Evolutionary conservation across 2,113 vertebrate genomes (phyloP).

Genomic region (Poecile atricapillus): DNA sequence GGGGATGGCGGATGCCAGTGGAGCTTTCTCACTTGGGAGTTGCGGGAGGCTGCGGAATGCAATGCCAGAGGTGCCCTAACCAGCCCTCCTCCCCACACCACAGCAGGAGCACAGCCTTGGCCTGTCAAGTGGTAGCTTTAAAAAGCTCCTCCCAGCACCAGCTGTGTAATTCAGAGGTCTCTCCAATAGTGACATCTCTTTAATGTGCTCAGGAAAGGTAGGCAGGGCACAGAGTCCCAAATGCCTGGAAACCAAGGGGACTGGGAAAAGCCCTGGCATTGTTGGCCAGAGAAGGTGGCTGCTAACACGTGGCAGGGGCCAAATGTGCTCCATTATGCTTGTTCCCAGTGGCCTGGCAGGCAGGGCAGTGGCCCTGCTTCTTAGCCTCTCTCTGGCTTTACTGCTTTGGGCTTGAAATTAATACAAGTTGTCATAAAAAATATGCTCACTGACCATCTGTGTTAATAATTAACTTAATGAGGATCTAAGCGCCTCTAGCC

Average conservation of each 20-base stretch:
- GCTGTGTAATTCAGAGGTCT: not conserved
- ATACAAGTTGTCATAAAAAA: constrained; percentile 41
- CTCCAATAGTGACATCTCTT: not conserved
- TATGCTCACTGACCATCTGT: not conserved
- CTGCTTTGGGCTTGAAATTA: constrained; percentile 3
- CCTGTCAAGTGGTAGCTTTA: rapidly evolving
- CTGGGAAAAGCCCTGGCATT: not conserved
- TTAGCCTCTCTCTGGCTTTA: not conserved
- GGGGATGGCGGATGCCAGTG: rapidly evolving
- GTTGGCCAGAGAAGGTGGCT: not conserved
- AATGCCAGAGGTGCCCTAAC: rapidly evolving
- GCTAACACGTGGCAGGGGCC: not conserved
- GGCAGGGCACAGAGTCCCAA: rapidly evolving
- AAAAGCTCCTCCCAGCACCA: not conserved
- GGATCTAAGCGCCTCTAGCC: not conserved
- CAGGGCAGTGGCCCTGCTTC: not conserved
- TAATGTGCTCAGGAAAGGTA: not conserved
- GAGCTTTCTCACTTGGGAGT: not conserved
- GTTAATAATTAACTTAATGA: constrained; percentile 74
- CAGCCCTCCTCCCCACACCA: not conserved
- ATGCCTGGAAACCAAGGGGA: not conserved
- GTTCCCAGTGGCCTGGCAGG: not conserved
- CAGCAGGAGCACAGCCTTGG: not conserved
- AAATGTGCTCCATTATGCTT: not conserved
- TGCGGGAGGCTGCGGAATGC: rapidly evolving